These are phyloP conservation scores for Microtus richardsoni DNA, from an alignment of 2,113 vertebrate genomes.

Conservation along the genomic window DNA sequence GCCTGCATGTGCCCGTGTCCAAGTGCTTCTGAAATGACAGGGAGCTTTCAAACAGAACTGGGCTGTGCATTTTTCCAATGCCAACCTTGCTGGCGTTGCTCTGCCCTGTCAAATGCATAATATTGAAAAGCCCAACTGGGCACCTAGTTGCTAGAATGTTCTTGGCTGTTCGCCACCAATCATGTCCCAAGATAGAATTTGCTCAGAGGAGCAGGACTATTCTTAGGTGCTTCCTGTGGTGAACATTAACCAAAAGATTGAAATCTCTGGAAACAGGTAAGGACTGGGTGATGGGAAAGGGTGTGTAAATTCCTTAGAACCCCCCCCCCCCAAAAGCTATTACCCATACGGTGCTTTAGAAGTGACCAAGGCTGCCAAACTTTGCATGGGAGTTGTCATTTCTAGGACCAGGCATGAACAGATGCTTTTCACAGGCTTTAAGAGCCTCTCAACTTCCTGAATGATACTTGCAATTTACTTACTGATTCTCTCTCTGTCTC, in stretches of 20 bases:
- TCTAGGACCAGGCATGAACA: background rate
- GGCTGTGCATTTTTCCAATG: constrained; percentile 69
- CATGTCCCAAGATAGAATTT: constrained; percentile 56
- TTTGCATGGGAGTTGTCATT: background rate
- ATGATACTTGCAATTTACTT: background rate
- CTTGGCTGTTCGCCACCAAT: constrained; percentile 57
- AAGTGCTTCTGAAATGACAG: constrained; percentile 71
- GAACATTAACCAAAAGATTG: constrained; percentile 17
- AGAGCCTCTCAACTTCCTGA: background rate
- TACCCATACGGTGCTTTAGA: background rate
- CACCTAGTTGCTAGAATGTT: constrained; percentile 63
- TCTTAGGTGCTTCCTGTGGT: constrained; percentile 54
- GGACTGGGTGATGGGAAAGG: background rate
- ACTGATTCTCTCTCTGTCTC: too few species aligned
- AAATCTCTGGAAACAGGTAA: constrained; percentile 50
- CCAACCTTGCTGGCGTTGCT: background rate
- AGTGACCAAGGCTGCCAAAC: background rate
- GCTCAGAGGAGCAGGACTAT: constrained; percentile 49
- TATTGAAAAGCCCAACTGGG: constrained; percentile 40
- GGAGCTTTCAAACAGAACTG: constrained; percentile 66
- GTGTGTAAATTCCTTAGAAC: too few species aligned
- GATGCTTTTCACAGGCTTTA: background rate
- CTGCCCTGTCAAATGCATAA: constrained; percentile 46
- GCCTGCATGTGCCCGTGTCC: background rate
- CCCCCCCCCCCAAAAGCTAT: background rate